Percentiles rank a stretch among this genome's conserved stretches.
Conservation (phyloP, 35 echinoderm and acorn worm genomes). For the Patiria miniata region DNA sequence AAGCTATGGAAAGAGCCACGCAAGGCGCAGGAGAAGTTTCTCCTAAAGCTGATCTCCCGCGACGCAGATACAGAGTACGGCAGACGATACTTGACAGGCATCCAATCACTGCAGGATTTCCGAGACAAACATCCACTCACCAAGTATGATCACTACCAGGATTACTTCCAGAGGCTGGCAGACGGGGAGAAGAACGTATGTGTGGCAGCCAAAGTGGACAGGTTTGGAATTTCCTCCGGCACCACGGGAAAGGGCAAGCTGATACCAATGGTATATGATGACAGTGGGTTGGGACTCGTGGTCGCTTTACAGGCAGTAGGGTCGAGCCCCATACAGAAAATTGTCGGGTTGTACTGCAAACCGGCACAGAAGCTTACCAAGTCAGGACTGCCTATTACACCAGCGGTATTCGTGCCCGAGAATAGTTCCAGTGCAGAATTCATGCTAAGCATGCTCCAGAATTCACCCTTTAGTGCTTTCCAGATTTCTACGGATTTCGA, state of each 20-base stretch:
- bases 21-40: conserved; percentile 40
- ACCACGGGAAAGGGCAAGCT: conserved; percentile 61
- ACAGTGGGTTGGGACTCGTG: too few species aligned
- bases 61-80: conserved; percentile 72
- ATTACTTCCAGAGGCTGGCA: conserved; percentile 47
- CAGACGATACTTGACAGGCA: conserved; percentile 12
- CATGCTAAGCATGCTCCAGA: not conserved
- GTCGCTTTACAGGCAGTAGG: not conserved
- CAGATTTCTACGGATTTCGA: conserved; percentile 49
- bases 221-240: conserved; percentile 48
- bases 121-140: conserved; percentile 62
- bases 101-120: conserved; percentile 51
- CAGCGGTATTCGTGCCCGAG: not conserved
- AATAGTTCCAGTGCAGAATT: not conserved
- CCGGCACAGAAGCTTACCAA: not conserved
- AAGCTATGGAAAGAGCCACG: not conserved
- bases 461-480: conserved; percentile 40
- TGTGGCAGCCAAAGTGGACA: conserved; percentile 11
- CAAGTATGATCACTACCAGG: conserved; percentile 57
- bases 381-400: conserved; percentile 21
- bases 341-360: conserved; percentile 21
- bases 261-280: conserved; percentile 23
- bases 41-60: conserved; percentile 35
- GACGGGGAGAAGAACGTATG: conserved; percentile 67
- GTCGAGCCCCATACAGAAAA: conserved; percentile 43